A percentile compares a stretch with the other conserved stretches of the same genome.
These are phyloP conservation scores for Chouioia cunea DNA, from an alignment of 2,888 invertebrate species.

Conservation along the genomic window DNA sequence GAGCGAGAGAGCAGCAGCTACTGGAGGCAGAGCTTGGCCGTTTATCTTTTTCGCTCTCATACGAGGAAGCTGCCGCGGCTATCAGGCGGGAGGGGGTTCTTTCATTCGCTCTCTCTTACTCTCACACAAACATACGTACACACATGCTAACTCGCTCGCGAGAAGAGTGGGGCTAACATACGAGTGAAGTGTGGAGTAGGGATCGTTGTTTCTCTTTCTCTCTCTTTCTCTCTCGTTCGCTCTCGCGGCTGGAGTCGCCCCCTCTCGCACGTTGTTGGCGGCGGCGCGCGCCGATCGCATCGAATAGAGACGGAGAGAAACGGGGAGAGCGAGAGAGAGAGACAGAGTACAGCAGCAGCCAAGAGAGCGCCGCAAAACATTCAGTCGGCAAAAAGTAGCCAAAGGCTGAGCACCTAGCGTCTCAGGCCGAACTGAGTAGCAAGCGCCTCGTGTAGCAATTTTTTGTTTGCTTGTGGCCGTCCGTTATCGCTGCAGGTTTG, in stretches of 20 bases:
- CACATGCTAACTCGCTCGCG: too few species aligned
- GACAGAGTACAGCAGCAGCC: constrained; percentile 39
- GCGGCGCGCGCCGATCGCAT: constrained; percentile 24
- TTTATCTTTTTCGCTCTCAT: constrained; percentile 34
- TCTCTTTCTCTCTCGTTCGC: constrained; percentile 50
- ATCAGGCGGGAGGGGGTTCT: too few species aligned
- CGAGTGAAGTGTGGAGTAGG: too few species aligned
- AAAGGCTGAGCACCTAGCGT: constrained; percentile 65
- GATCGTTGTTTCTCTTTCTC: constrained; percentile 23
- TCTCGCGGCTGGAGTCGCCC: constrained; percentile 45
- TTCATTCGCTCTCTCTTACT: not conserved
- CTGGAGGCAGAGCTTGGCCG: too few species aligned
- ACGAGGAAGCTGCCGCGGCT: too few species aligned
- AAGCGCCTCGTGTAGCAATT: too few species aligned
- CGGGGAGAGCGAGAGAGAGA: constrained; percentile 43
- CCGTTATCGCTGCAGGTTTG: too few species aligned
- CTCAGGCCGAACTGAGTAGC: constrained; percentile 15
- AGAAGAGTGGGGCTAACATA: too few species aligned
- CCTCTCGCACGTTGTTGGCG: constrained; percentile 12
- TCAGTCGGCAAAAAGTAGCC: constrained; percentile 70
- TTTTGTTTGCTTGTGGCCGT: too few species aligned
- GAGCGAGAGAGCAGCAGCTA: not conserved
- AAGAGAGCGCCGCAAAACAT: constrained; percentile 65
- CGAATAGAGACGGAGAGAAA: constrained; percentile 28
- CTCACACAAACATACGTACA: not conserved